Evolutionary conservation across 1,140 invertebrate genomes (phyloP).

Genomic region (Portunus trituberculatus): DNA sequence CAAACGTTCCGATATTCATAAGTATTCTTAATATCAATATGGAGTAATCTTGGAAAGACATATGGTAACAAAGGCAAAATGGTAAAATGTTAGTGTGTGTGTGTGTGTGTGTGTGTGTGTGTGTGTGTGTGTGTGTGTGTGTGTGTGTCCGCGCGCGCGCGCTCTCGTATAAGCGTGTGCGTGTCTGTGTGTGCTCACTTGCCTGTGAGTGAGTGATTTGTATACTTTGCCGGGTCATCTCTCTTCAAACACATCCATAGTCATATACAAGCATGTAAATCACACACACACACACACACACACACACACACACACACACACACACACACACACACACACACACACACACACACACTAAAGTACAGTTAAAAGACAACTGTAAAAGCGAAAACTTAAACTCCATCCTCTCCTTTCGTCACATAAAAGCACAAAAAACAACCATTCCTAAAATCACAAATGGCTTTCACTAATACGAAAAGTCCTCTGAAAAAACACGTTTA

Average conservation of each 20-base stretch:
- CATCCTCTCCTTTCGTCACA: slow-evolving; percentile 4
- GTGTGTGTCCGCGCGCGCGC: too few species aligned
- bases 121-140: too few species aligned
- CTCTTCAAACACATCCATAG: not conserved
- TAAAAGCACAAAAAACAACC: not conserved
- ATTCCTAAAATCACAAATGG: slow-evolving; percentile 54
- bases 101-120: too few species aligned
- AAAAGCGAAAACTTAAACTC: not conserved
- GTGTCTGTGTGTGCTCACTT: too few species aligned
- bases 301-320: slow-evolving; percentile 38
- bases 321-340: slow-evolving; percentile 35
- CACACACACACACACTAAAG: not conserved
- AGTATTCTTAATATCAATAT: too few species aligned
- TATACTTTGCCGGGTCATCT: not conserved
- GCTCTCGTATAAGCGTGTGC: too few species aligned
- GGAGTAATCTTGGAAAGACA: not conserved
- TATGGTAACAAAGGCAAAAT: not conserved
- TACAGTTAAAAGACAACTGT: not conserved
- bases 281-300: slow-evolving; percentile 45
- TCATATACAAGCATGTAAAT: not conserved
- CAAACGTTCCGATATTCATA: too few species aligned
- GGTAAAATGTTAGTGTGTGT: too few species aligned
- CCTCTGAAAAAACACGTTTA: not conserved
- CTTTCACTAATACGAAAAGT: slow-evolving; percentile 25
- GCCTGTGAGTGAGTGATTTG: too few species aligned